Percentiles rank a stretch among this genome's conserved stretches.
phyloP scores from a whole-genome alignment of 2,797 vertebrate species.

The Helostoma temminkii region DNA sequence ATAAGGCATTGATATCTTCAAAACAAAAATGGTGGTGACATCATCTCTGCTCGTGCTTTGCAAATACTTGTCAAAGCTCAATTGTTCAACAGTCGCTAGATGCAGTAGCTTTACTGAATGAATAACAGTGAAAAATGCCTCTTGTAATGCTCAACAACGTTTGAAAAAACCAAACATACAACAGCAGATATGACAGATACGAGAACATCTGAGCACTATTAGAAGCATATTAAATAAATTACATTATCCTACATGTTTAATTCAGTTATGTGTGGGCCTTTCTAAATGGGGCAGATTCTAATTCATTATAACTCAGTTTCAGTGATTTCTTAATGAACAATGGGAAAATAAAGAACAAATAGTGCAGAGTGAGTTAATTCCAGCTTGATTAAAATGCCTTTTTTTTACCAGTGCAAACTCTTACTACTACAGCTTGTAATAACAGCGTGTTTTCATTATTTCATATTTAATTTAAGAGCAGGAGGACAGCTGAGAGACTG shows the following conservation, averaged over 20 bases:
- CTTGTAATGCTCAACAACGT: neutral
- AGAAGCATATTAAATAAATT: no score
- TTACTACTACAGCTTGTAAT: neutral
- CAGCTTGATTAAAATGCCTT: constrained; percentile 28
- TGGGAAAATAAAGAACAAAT: constrained; percentile 33
- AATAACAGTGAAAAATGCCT: neutral
- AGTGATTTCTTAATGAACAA: constrained; percentile 32
- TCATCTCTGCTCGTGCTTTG: neutral
- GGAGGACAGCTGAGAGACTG: no score
- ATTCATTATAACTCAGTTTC: constrained; percentile 23
- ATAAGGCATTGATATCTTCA: constrained; percentile 18
- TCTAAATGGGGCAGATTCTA: neutral
- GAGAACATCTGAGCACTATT: neutral
- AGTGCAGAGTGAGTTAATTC: constrained; percentile 12
- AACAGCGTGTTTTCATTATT: no score
- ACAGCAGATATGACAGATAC: no score
- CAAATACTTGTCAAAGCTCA: constrained; percentile 34
- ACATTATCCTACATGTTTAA: no score
- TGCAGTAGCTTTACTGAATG: neutral
- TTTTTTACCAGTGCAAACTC: no score
- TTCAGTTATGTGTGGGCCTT: constrained; percentile 9
- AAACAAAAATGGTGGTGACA: constrained; percentile 34
- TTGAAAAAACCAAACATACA: no score
- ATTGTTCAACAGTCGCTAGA: constrained; percentile 15
- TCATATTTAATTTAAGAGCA: no score